Evolutionary conservation across 2,888 invertebrate species (phyloP), one percentile per base, ranked within the genome.

Genomic region (Lepidocyrtoides sp.): DNA sequence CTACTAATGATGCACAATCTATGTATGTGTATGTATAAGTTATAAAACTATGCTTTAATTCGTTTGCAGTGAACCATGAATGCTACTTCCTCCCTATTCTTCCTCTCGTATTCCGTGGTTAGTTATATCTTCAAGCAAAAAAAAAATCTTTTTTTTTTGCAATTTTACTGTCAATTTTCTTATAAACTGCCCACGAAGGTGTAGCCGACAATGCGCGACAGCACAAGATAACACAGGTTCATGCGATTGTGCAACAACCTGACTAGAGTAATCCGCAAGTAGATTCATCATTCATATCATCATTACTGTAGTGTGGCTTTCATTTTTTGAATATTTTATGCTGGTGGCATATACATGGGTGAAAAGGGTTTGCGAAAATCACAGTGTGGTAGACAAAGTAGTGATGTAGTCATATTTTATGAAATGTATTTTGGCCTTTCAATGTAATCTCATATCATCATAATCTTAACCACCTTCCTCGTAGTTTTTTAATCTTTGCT

Each of bases 51-150:
- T 26, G 17, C 44, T 54, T 29, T 44, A 51, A 32, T 79, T 81
- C 81, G 29, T 75, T 72, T 12, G 69, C 88, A 88, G 72, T 72
- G 51, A 81, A 72, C 69, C 88, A 88, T 88, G 72, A 66, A 81
- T 32, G 79, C 51, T 44, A 72, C 88, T 54, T 54, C 60, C 44
- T 57, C 41, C 75, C 17, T 23, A 14, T 26, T 57, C 57, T 23
- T 48, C n/a, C 1, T 17, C 29, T 26, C 20, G 1, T 5, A 72
- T 81, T 48, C 60, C 79, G 81, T 69, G 66, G 79, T 66, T 79
- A 66, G 79, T 86, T 60, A 29, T n/a, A 26, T 41, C 57, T 29
- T 75, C 36, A 57, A 41, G 17, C 8, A 17, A 2, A 87, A 87
- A 87, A 60, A 51, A 86, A 5, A 17, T n/a, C n/a, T n/a, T n/a